Conservation (phyloP, 2,113 vertebrate genomes). For the Trichechus manatus region DNA sequence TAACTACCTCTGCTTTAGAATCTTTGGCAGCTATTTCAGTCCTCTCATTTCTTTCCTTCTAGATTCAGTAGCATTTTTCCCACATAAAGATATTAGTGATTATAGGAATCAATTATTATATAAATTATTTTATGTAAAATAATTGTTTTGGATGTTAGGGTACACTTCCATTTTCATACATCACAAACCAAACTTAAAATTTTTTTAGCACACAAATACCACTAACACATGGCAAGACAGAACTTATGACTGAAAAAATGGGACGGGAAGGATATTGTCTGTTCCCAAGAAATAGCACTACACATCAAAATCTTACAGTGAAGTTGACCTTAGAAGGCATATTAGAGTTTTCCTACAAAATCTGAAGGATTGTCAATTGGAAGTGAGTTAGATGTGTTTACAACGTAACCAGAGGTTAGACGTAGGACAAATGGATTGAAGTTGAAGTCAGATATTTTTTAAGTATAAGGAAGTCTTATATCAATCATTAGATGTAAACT, state of each 20-base stretch:
- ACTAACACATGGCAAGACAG: neutral
- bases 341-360: neutral
- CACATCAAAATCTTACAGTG: neutral
- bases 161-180: conserved; percentile 9
- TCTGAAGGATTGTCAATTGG: neutral
- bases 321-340: neutral
- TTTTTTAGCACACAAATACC: neutral
- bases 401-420: conserved; percentile 3
- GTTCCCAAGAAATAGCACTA: neutral
- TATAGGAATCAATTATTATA: neutral
- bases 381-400: conserved; percentile 7
- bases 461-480: neutral
- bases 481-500: neutral
- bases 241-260: neutral
- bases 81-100: neutral
- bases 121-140: neutral
- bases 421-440: conserved; percentile 18
- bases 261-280: neutral
- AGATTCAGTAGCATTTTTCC: neutral
- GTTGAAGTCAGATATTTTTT: conserved; percentile 13
- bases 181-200: neutral
- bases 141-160: neutral
- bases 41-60: conserved; percentile 43
- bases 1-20: conserved; percentile 24
- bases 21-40: neutral